A percentile compares a stretch with the other conserved stretches of the same genome.
These are phyloP conservation scores for Phylloscopus whistleri DNA, from an alignment of 2,113 vertebrate species.

Conservation along the genomic window DNA sequence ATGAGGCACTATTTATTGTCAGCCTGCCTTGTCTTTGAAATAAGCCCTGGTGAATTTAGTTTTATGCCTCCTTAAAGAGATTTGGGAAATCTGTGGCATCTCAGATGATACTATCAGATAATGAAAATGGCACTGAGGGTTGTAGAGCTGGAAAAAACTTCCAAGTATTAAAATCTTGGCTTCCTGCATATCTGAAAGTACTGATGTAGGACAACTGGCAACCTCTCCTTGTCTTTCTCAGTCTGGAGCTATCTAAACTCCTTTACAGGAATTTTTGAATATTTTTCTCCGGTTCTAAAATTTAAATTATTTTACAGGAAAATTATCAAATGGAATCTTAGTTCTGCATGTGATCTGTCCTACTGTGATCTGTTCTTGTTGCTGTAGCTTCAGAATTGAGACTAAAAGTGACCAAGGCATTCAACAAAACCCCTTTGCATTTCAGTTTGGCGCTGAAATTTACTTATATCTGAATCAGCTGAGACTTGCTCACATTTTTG, in stretches of 20 bases:
- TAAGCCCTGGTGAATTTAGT: neutral
- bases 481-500: neutral
- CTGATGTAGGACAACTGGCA: neutral
- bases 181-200: neutral
- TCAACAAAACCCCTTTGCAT: neutral
- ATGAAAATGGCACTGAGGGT: neutral
- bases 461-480: neutral
- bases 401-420: neutral
- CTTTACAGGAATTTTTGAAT: neutral
- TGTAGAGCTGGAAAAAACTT: neutral
- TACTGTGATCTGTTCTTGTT: neutral
- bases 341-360: neutral
- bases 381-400: neutral
- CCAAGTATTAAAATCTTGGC: neutral
- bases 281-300: neutral
- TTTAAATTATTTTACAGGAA: neutral
- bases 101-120: neutral
- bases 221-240: neutral
- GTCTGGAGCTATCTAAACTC: neutral
- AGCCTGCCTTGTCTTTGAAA: neutral
- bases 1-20: neutral
- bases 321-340: neutral
- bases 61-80: neutral
- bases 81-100: neutral
- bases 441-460: neutral